Evolutionary conservation across 2,797 vertebrate genomes (phyloP), one percentile per base, ranked within the genome.

Genomic region (Capromys pilorides): DNA sequence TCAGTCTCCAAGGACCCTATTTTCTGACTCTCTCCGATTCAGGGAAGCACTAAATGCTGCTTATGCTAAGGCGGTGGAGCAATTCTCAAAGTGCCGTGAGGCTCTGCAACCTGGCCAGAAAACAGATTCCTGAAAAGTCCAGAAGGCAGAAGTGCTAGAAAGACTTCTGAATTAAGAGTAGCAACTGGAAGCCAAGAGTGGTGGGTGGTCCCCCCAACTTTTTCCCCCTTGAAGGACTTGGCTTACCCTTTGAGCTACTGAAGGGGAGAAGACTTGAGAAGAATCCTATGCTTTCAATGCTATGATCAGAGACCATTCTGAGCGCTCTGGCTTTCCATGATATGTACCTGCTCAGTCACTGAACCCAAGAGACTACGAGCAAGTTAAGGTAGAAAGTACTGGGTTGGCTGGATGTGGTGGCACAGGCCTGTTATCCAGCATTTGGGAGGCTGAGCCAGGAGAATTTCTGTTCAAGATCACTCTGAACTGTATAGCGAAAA

Each of bases 381-480:
- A 54, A 92, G 61, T 91, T 86, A 36, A 80, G 66, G 86, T 91
- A 77, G 83, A 77, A 95, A 80, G n/a, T 73, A 64, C 3, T 39
- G 39, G n/a, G 41, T 75, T 89, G 67, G 33, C 7, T 36, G 18
- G 33, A 5, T 16, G 14, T 69, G 33, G 18, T 21, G 33, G 18
- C 18, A n/a, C 6, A n/a, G 9, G 33, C 33, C 66, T 69, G 16
- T 69, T 19, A 36, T 69, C 66, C 66, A 69, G 66, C 33, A n/a
- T 18, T 69, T n/a, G 66, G 7, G 33, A 69, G 66, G 66, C 18
- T n/a, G 66, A 69, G 66, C 33, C 16, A 33, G 66, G 66, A 36
- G 66, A 19, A 36, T 36, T 19, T 18, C 66, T 69, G 66, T n/a
- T 69, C 33, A 69, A 69, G 33, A n/a, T 19, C 66, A 69, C 13